Percentiles rank a stretch among this genome's conserved stretches.
Conservation (phyloP, 2,797 vertebrate species). For the Acrossocheilus fasciatus region DNA sequence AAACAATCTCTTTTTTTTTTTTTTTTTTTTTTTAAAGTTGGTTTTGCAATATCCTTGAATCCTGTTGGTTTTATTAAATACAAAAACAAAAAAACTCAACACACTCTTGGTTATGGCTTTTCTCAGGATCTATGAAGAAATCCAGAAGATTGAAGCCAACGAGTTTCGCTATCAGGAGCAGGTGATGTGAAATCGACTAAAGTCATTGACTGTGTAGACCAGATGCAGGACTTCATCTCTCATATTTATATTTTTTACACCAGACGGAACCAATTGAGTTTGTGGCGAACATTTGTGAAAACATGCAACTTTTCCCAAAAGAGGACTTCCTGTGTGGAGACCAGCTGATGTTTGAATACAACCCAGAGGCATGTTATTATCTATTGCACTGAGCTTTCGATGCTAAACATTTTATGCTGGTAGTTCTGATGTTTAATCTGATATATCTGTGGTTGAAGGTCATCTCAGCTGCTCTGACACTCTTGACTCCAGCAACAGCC, state of each 20-base stretch:
- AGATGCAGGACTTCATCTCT: background rate
- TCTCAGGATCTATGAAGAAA: conserved; percentile 93
- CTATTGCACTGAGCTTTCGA: background rate
- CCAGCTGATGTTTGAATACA: conserved; percentile 92
- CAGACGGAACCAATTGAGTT: conserved; percentile 95
- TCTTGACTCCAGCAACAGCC: conserved; percentile 85
- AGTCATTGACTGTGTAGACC: background rate
- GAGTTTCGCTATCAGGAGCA: conserved; percentile 97
- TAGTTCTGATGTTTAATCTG: conserved; percentile 11
- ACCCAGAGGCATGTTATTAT: conserved; percentile 80
- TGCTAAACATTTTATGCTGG: background rate
- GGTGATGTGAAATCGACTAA: conserved; percentile 73
- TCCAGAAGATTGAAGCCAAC: conserved; percentile 94
- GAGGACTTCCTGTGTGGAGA: conserved; percentile 94
- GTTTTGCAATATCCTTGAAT: background rate
- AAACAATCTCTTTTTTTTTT: background rate
- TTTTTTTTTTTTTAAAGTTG: background rate
- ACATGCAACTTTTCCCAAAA: conserved; percentile 94
- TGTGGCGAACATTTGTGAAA: conserved; percentile 95
- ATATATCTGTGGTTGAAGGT: conserved; percentile 74
- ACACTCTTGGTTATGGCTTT: background rate
- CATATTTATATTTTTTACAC: background rate
- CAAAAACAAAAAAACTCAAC: background rate
- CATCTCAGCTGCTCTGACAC: conserved; percentile 83
- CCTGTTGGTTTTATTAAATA: background rate